phyloP scores from a whole-genome alignment of 2,113 vertebrate species.

The Toxotes jaculatrix region DNA sequence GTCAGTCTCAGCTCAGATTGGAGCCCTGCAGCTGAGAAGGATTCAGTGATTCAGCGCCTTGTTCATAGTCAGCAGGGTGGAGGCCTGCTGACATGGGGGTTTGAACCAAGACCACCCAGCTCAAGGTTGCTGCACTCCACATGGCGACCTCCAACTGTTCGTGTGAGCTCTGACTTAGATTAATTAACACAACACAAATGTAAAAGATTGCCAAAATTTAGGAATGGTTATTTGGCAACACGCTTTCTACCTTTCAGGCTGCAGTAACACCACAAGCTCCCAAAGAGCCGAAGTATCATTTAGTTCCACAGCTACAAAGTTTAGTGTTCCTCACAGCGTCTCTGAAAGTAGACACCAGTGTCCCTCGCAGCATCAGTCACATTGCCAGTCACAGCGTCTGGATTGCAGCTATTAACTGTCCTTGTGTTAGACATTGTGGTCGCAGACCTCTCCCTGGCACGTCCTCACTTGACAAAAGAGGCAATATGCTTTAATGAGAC shows the following conservation, averaged over 20 bases:
- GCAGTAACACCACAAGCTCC: background rate
- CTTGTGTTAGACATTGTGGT: constrained; percentile 56
- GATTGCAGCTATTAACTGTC: constrained; percentile 57
- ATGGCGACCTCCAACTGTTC: constrained; percentile 20
- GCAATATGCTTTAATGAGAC: constrained; percentile 65
- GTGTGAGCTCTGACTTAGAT: background rate
- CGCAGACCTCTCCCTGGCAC: constrained; percentile 20
- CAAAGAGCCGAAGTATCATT: constrained; percentile 15
- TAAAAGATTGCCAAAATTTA: background rate
- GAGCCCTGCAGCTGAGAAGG: constrained; percentile 55
- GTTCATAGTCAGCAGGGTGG: constrained; percentile 58
- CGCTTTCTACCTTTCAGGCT: constrained; percentile 1
- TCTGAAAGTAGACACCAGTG: constrained; percentile 22
- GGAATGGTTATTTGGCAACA: background rate
- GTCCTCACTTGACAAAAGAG: constrained; percentile 66
- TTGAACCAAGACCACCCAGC: constrained; percentile 30
- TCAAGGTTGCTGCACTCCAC: constrained; percentile 21
- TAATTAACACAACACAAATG: background rate
- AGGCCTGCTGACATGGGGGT: constrained; percentile 57
- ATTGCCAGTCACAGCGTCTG: constrained; percentile 41
- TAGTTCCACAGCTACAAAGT: constrained; percentile 12
- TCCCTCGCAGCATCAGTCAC: constrained; percentile 46
- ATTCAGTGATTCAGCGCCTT: constrained; percentile 67
- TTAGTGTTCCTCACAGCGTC: constrained; percentile 20
- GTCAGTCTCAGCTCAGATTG: constrained; percentile 49